phyloP scores from a whole-genome alignment of 2,888 invertebrate species.

The Drosophila heteroneura region DNA sequence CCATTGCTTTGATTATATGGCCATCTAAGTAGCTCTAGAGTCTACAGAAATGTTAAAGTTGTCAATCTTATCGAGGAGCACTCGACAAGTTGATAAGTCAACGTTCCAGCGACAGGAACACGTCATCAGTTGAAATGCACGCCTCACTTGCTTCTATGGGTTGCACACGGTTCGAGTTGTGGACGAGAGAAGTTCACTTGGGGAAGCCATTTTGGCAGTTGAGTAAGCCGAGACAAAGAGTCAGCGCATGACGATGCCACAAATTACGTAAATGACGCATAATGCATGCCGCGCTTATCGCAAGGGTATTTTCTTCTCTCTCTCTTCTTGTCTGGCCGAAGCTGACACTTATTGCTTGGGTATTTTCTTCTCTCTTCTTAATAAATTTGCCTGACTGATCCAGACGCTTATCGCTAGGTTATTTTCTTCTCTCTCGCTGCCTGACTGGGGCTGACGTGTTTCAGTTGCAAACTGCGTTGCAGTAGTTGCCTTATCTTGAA shows the following conservation, averaged over 20 bases:
- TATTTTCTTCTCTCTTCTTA: background rate
- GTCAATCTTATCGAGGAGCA: conserved; percentile 34
- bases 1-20: conserved; percentile 9
- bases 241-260: conserved; percentile 1
- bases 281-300: conserved; percentile 7
- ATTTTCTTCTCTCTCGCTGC: background rate
- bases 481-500: conserved; percentile 64
- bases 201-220: conserved; percentile 58
- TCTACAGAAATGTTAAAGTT: conserved; percentile 8
- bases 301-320: background rate
- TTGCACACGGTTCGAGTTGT: conserved; percentile 63
- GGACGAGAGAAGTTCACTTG: conserved; percentile 22
- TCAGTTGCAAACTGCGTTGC: conserved; percentile 26
- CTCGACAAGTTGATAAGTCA: conserved; percentile 4
- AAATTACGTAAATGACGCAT: conserved; percentile 22
- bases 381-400: background rate
- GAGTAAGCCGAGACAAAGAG: conserved; percentile 40
- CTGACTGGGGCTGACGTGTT: conserved; percentile 36
- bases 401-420: conserved; percentile 28
- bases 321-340: background rate
- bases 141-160: conserved; percentile 23
- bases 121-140: conserved; percentile 23
- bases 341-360: conserved; percentile 21
- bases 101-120: background rate
- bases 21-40: conserved; percentile 5